Percentiles rank a stretch among this genome's conserved stretches.
These are phyloP conservation scores for Rhinoraja longicauda DNA, from an alignment of 2,797 vertebrate species.

Conservation along the genomic window DNA sequence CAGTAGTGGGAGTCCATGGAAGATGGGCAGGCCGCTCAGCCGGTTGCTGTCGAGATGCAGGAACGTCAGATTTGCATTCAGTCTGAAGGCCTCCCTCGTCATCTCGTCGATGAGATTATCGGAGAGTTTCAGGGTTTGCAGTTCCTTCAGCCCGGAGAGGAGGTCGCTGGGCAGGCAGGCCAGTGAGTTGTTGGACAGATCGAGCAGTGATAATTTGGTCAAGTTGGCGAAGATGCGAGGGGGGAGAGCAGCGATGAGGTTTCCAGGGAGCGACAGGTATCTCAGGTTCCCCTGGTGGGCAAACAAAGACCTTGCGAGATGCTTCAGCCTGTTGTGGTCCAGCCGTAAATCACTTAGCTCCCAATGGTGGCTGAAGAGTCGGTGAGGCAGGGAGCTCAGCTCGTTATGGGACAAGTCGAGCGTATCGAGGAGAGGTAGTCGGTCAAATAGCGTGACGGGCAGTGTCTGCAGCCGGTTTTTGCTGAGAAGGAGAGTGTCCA, in stretches of 20 bases:
- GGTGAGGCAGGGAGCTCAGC: neutral
- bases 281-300: neutral
- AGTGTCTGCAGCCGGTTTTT: neutral
- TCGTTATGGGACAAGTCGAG: constrained; percentile 8
- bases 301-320: neutral
- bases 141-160: neutral
- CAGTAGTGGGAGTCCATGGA: neutral
- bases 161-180: neutral
- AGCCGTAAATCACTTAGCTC: constrained; percentile 10
- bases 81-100: neutral
- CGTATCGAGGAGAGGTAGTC: neutral
- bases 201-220: neutral
- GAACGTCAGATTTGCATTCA: neutral
- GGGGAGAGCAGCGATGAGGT: neutral
- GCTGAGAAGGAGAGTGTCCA: neutral
- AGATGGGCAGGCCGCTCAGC: neutral
- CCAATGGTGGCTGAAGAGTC: neutral
- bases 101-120: neutral
- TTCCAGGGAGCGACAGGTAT: constrained; percentile 6
- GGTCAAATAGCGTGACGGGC: neutral
- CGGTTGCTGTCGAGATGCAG: neutral
- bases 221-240: neutral
- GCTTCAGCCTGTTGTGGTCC: neutral
- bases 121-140: neutral
- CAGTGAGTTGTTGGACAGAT: constrained; percentile 11